phyloP scores from a whole-genome alignment of 2,888 invertebrate species.

The Eristalis tenax region DNA sequence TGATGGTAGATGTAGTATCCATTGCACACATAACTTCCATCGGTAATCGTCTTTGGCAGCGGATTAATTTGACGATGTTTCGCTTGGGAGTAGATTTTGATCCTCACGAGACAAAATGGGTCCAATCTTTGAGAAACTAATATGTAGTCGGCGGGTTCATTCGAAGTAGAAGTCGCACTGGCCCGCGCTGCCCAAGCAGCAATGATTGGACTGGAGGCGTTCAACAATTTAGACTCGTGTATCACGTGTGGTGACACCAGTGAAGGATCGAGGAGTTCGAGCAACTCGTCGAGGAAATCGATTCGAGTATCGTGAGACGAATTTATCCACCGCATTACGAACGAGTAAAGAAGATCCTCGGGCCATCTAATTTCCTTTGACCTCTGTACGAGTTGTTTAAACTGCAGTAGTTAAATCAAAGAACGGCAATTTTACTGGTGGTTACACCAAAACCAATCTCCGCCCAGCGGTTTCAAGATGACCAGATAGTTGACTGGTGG shows the following conservation, averaged over 20 bases:
- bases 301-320: slow-evolving; percentile 36
- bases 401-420: slow-evolving; percentile 28
- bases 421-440: no score
- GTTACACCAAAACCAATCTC: no score
- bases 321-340: slow-evolving; percentile 59
- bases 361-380: slow-evolving; percentile 6
- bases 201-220: background rate
- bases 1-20: slow-evolving; percentile 60
- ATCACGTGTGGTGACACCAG: slow-evolving; percentile 53
- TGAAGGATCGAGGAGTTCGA: slow-evolving; percentile 30
- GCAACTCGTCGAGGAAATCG: slow-evolving; percentile 35
- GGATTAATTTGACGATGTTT: slow-evolving; percentile 12
- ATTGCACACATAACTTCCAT: slow-evolving; percentile 51
- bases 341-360: slow-evolving; percentile 31
- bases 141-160: slow-evolving; percentile 36
- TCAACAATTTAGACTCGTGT: background rate
- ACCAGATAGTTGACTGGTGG: no score
- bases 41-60: slow-evolving; percentile 33
- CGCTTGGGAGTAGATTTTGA: slow-evolving; percentile 25
- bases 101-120: slow-evolving; percentile 23
- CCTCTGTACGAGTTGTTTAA: slow-evolving; percentile 20
- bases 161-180: background rate
- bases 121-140: slow-evolving; percentile 45
- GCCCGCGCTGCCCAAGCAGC: slow-evolving; percentile 27
- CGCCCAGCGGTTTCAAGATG: no score